These are phyloP conservation scores for Odontothrips loti DNA, from an alignment of 2,888 invertebrate genomes.

Conservation along the genomic window DNA sequence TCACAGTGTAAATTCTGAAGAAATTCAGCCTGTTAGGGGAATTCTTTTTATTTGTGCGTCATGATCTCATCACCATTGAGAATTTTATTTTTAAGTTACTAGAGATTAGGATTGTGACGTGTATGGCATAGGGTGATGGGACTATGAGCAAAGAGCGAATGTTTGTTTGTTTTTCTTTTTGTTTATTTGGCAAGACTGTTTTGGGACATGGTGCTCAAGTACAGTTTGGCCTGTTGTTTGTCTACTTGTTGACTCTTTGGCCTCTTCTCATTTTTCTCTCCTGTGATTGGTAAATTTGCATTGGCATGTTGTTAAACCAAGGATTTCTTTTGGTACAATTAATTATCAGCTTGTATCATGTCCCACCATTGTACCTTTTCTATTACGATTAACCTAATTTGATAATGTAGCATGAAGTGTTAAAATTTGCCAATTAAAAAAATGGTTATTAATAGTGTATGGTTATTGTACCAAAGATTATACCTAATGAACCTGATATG, in stretches of 20 bases:
- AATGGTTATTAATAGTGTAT: conserved; percentile 4
- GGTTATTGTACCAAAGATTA: conserved; percentile 22
- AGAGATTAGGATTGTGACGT: conserved; percentile 15
- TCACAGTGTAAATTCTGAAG: background rate
- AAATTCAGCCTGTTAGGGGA: background rate
- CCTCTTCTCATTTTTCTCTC: conserved; percentile 3
- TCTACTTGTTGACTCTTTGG: conserved; percentile 1
- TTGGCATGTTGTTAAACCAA: background rate
- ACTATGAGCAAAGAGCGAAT: background rate
- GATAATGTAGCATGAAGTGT: background rate
- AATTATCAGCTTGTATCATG: background rate
- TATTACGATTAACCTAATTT: background rate
- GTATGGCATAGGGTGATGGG: conserved; percentile 12
- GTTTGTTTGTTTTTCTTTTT: background rate
- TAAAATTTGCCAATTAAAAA: background rate
- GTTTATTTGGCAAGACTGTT: background rate
- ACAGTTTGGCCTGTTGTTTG: background rate
- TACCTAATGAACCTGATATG: conserved; percentile 9
- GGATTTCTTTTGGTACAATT: background rate
- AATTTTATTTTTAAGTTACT: conserved; percentile 26
- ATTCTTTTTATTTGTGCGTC: background rate
- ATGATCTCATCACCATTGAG: conserved; percentile 14
- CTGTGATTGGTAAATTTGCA: background rate
- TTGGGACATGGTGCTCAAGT: background rate
- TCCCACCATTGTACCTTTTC: background rate